Conservation (phyloP, 2,797 vertebrate genomes). For the Acropternis orthonyx region DNA sequence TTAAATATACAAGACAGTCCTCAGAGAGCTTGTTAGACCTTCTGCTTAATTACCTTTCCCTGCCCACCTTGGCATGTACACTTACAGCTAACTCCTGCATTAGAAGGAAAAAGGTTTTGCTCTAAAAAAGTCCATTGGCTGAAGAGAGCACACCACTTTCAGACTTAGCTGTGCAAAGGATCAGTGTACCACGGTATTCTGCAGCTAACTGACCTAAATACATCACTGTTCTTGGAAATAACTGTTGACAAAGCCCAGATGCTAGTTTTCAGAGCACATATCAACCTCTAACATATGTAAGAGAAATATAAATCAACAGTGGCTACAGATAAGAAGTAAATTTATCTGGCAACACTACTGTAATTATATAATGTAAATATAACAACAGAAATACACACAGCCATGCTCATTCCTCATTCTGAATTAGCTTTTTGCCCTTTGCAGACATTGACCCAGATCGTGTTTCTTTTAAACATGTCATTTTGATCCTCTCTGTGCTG, state of each 20-base stretch:
- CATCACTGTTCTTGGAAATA: slow-evolving; percentile 35
- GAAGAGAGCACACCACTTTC: not conserved
- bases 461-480: slow-evolving; percentile 18
- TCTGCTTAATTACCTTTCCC: not conserved
- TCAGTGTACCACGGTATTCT: not conserved
- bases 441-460: not conserved
- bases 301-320: slow-evolving; percentile 51
- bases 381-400: slow-evolving; percentile 27
- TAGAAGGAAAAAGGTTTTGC: not conserved
- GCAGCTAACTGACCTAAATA: slow-evolving; percentile 12
- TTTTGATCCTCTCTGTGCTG: slow-evolving; percentile 16
- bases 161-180: slow-evolving; percentile 8
- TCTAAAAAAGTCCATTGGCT: not conserved
- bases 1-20: not conserved
- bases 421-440: slow-evolving; percentile 7
- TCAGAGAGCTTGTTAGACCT: not conserved
- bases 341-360: slow-evolving; percentile 24
- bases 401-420: slow-evolving; percentile 8
- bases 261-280: not conserved
- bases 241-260: slow-evolving; percentile 47
- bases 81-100: not conserved
- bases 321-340: slow-evolving; percentile 18
- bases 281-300: not conserved
- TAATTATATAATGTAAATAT: slow-evolving; percentile 22
- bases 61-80: not conserved